phyloP scores from a whole-genome alignment of 2,797 vertebrate species.

The Mus spretus region DNA sequence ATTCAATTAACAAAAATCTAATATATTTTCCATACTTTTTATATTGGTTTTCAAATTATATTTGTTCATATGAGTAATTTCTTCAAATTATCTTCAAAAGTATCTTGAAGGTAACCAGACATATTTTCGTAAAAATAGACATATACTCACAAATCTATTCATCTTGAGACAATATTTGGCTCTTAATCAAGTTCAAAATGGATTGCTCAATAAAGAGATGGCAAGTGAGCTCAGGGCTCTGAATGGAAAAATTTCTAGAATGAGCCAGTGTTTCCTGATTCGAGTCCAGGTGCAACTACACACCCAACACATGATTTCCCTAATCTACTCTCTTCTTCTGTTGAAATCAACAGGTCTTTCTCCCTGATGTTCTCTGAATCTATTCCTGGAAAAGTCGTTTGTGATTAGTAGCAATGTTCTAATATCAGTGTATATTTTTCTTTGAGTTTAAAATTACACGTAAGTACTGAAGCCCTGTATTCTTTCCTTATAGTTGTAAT shows the following conservation, averaged over 20 bases:
- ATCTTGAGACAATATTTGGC: background rate
- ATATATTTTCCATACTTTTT: background rate
- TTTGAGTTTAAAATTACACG: constrained; percentile 32
- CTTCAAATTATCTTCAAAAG: background rate
- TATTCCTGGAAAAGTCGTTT: background rate
- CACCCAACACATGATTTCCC: background rate
- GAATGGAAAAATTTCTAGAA: background rate
- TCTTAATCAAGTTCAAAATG: constrained; percentile 7
- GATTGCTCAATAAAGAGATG: background rate
- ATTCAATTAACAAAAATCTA: background rate
- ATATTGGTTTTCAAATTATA: background rate
- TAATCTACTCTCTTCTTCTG: background rate
- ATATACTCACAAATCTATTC: background rate
- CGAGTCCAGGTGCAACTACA: background rate
- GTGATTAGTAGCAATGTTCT: background rate
- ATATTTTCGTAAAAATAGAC: background rate
- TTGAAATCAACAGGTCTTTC: background rate
- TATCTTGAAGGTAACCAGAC: background rate
- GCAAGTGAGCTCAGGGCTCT: background rate
- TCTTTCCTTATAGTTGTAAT: background rate
- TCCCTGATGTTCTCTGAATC: background rate
- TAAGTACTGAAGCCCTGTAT: background rate
- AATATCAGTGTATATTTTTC: background rate
- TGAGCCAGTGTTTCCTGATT: background rate
- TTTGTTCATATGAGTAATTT: constrained; percentile 3